A percentile compares a stretch with the other conserved stretches of the same genome.
These are phyloP conservation scores for Zosterops japonicus DNA, from an alignment of 2,113 vertebrate genomes.

Conservation along the genomic window DNA sequence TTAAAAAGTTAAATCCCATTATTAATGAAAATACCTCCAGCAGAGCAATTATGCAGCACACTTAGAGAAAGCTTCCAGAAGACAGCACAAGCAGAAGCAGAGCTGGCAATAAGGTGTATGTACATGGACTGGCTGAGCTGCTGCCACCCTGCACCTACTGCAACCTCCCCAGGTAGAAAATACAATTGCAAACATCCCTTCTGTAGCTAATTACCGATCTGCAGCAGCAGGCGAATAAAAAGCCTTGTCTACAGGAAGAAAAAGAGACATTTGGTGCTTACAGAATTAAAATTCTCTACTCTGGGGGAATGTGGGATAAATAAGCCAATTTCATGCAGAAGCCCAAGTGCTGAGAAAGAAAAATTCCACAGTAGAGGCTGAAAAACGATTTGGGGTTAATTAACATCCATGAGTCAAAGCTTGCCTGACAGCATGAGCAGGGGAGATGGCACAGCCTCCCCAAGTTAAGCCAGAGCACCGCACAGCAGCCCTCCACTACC, in stretches of 20 bases:
- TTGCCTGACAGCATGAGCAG: neutral
- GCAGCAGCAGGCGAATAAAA: neutral
- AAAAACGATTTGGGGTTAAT: neutral
- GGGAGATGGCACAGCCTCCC: neutral
- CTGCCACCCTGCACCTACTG: neutral
- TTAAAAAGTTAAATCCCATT: slow-evolving; percentile 2
- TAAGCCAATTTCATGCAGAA: neutral
- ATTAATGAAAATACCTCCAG: slow-evolving; percentile 10
- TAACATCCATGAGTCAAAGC: slow-evolving; percentile 16
- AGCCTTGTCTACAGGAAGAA: neutral
- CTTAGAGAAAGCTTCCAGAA: neutral
- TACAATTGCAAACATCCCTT: neutral
- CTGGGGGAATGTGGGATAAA: neutral
- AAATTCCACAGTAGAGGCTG: neutral
- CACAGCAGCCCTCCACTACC: neutral
- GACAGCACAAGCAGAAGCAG: neutral
- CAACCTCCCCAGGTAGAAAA: neutral
- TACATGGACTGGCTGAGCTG: neutral
- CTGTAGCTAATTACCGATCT: neutral
- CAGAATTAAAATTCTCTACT: neutral
- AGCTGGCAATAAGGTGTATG: rapidly evolving
- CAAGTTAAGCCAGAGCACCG: neutral
- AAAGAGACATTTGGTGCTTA: neutral
- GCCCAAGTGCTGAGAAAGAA: neutral
- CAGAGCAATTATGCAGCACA: neutral